These are phyloP conservation scores for Silurus aristotelis DNA, from an alignment of 2,797 vertebrate genomes.

Conservation along the genomic window DNA sequence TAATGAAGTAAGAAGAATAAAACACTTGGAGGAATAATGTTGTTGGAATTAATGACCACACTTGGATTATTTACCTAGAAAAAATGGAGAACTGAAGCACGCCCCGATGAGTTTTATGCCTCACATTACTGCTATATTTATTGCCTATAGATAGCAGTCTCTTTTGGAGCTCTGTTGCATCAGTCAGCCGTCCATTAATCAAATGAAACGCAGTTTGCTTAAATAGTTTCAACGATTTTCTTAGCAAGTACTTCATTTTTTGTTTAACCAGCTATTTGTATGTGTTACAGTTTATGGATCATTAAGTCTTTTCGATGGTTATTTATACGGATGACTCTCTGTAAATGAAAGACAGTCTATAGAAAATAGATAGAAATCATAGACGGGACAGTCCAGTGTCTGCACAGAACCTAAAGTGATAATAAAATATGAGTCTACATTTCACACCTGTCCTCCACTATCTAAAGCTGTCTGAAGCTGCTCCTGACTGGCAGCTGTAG, in stretches of 20 bases:
- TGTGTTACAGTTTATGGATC: background rate
- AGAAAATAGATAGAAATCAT: background rate
- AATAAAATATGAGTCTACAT: background rate
- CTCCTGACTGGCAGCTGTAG: slow-evolving; percentile 20
- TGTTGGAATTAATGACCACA: background rate
- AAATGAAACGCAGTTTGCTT: background rate
- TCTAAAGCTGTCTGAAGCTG: background rate
- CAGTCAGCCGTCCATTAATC: background rate
- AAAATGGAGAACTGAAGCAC: background rate
- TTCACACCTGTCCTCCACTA: background rate
- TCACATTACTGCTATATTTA: background rate
- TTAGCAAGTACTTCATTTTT: background rate
- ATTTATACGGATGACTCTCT: background rate
- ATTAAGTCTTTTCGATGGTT: background rate
- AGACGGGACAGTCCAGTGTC: background rate
- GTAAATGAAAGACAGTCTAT: background rate
- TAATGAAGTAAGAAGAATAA: background rate
- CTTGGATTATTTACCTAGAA: background rate
- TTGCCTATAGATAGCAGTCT: background rate
- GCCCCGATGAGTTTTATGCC: background rate
- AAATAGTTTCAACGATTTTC: background rate
- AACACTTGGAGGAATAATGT: background rate
- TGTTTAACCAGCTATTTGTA: background rate
- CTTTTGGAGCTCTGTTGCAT: background rate
- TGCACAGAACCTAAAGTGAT: background rate